A percentile compares a stretch with the other conserved stretches of the same genome.
Conservation (phyloP, 2,797 vertebrate species). For the Neosalanx taihuensis region DNA sequence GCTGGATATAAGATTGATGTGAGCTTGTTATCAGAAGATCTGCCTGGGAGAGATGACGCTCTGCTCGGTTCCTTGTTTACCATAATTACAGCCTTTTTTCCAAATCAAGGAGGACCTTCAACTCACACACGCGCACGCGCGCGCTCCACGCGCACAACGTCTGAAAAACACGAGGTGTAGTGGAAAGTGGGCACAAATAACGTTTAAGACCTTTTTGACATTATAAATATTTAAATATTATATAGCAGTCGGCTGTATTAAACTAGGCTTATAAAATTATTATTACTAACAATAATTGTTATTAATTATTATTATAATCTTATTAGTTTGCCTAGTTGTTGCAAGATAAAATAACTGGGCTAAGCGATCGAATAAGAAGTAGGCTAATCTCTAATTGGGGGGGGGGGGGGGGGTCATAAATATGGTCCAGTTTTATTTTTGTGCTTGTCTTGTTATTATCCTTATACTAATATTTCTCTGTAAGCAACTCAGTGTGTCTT, state of each 20-base stretch:
- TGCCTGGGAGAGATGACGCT: constrained; percentile 81
- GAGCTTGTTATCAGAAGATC: constrained; percentile 82
- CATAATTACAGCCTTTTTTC: constrained; percentile 82
- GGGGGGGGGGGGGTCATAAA: not conserved
- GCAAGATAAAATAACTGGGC: not conserved
- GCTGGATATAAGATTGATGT: constrained; percentile 89
- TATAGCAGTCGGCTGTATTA: not conserved
- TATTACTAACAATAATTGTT: not conserved
- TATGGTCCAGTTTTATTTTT: not conserved
- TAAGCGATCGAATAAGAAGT: not conserved
- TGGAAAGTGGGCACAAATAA: not conserved
- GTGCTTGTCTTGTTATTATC: not conserved
- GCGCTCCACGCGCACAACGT: not conserved
- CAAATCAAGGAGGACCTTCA: constrained; percentile 79
- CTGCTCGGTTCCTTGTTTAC: constrained; percentile 76
- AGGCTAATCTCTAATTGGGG: not conserved
- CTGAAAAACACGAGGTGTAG: not conserved
- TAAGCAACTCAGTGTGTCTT: not conserved
- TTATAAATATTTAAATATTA: too few relatives aligned
- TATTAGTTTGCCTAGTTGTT: not conserved
- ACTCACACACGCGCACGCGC: constrained; percentile 19
- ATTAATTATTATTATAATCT: not conserved
- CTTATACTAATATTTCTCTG: not conserved
- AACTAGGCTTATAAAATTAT: not conserved
- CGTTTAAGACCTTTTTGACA: too few relatives aligned